Percentiles rank a stretch among this genome's conserved stretches.
Evolutionary conservation across 1,140 invertebrate species (phyloP).

Genomic region (Cyphomyrmex costatus): DNA sequence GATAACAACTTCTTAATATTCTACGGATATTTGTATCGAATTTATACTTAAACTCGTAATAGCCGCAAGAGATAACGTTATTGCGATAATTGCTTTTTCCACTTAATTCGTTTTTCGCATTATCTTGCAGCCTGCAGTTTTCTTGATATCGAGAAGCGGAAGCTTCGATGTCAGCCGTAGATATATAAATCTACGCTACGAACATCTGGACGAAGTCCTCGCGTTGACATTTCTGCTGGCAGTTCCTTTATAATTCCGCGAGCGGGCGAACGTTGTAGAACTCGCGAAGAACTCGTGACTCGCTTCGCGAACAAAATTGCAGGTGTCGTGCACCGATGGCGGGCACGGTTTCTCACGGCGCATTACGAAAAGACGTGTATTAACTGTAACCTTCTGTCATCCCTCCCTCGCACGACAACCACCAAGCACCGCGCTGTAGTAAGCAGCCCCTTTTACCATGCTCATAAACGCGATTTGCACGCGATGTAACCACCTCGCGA

Average conservation of each 20-base stretch:
- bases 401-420: background rate
- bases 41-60: slow-evolving; percentile 9
- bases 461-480: slow-evolving; percentile 57
- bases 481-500: slow-evolving; percentile 4
- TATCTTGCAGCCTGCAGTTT: background rate
- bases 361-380: slow-evolving; percentile 59
- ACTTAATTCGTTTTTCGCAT: background rate
- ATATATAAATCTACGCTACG: slow-evolving; percentile 40
- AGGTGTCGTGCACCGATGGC: slow-evolving; percentile 46
- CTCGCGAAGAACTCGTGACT: slow-evolving; percentile 39
- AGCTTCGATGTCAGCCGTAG: slow-evolving; percentile 11
- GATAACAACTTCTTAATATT: slow-evolving; percentile 15
- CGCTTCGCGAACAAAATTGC: slow-evolving; percentile 54
- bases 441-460: slow-evolving; percentile 12
- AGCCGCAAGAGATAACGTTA: background rate
- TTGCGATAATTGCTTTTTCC: slow-evolving; percentile 15
- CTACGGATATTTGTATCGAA: background rate
- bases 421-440: background rate
- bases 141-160: slow-evolving; percentile 20
- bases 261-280: slow-evolving; percentile 2
- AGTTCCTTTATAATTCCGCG: slow-evolving; percentile 52
- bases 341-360: slow-evolving; percentile 51
- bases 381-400: slow-evolving; percentile 58
- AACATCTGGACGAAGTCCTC: slow-evolving; percentile 18
- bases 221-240: slow-evolving; percentile 17